phyloP scores from a whole-genome alignment of 2,113 vertebrate genomes.

The Sterna hirundo region DNA sequence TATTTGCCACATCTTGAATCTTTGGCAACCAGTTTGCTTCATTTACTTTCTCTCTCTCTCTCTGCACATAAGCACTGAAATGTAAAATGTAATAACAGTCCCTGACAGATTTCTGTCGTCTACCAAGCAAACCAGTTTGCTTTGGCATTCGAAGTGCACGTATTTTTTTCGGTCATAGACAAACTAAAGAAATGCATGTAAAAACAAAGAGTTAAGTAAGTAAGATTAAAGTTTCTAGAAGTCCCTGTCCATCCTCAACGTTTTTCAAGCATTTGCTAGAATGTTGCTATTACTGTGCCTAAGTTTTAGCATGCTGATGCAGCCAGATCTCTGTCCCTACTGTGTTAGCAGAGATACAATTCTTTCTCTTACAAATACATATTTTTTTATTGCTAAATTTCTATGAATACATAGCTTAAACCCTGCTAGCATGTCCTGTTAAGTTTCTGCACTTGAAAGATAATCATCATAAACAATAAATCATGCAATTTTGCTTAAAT shows the following conservation, averaged over 20 bases:
- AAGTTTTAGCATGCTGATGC: not conserved
- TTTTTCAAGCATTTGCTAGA: slow-evolving; percentile 23
- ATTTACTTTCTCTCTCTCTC: slow-evolving; percentile 23
- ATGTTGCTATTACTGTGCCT: not conserved
- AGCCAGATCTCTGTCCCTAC: not conserved
- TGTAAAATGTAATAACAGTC: slow-evolving; percentile 62
- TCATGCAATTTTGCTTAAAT: not conserved
- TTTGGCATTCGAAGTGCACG: not conserved
- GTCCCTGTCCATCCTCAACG: slow-evolving; percentile 7
- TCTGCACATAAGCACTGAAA: slow-evolving; percentile 55
- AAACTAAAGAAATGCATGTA: slow-evolving; percentile 57
- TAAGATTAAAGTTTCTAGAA: slow-evolving; percentile 36
- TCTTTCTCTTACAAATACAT: not conserved
- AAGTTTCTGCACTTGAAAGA: not conserved
- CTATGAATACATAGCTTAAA: not conserved
- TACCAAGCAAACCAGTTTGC: not conserved
- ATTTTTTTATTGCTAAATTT: not conserved
- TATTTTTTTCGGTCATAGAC: not conserved
- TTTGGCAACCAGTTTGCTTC: slow-evolving; percentile 57
- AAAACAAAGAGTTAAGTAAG: slow-evolving; percentile 58
- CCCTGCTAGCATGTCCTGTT: not conserved
- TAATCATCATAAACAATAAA: not conserved
- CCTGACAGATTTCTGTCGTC: slow-evolving; percentile 31
- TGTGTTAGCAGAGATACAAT: not conserved
- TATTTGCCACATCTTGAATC: slow-evolving; percentile 64